Conservation (phyloP, 1,140 invertebrate genomes). For the Drosophila cardini region DNA sequence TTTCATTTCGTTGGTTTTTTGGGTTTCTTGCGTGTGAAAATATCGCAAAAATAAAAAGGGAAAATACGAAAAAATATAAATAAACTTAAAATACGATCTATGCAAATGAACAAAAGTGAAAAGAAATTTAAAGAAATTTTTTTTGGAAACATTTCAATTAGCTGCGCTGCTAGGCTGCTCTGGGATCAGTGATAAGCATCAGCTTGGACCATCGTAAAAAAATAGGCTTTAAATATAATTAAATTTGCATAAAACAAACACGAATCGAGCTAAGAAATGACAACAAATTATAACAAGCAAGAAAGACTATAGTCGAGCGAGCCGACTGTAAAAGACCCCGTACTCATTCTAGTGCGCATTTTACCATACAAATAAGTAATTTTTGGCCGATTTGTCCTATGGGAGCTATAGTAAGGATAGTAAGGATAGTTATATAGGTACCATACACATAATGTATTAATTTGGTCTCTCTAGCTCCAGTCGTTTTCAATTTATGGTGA, state of each 20-base stretch:
- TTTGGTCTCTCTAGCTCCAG: too few species aligned
- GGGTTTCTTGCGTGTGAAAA: conserved; percentile 58
- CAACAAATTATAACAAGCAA: conserved; percentile 44
- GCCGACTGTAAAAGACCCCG: too few species aligned
- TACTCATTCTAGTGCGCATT: too few species aligned
- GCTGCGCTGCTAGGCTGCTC: conserved; percentile 30
- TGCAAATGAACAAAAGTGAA: conserved; percentile 51
- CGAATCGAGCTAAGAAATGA: conserved; percentile 30
- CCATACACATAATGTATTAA: too few species aligned
- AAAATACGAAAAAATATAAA: conserved; percentile 14
- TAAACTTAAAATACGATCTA: conserved; percentile 26
- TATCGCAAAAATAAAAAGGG: conserved; percentile 41
- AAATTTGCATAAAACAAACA: conserved; percentile 48
- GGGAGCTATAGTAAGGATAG: too few species aligned
- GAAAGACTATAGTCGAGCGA: too few species aligned
- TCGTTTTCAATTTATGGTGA: too few species aligned
- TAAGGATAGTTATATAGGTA: too few species aligned
- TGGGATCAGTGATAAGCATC: conserved; percentile 56
- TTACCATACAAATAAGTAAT: too few species aligned
- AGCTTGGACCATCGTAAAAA: conserved; percentile 26
- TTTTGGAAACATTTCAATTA: conserved; percentile 69
- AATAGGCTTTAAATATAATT: conserved; percentile 23
- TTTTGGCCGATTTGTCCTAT: too few species aligned
- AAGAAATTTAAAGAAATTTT: conserved; percentile 43
- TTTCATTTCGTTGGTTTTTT: conserved; percentile 33